Base-by-base conservation (phyloP, 2,113 vertebrate species). In the Catharus minimus region DNA sequence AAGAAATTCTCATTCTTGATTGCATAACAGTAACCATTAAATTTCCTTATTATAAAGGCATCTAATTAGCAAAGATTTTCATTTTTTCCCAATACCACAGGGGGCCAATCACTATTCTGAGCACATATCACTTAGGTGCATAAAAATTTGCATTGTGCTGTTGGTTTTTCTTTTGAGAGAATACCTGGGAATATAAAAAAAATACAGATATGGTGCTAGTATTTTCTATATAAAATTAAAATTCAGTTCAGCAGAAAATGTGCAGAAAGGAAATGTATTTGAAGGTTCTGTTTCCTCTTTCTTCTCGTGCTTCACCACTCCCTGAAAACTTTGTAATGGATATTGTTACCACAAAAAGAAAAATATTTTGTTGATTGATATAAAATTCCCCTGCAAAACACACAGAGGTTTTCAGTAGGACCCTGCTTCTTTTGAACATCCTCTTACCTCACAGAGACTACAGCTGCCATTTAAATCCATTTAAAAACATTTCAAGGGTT, bases 31-130 rank as follows among this genome's bases (percentile, higher is more conserved):
- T 91, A 97, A 96, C 94, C 79, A 95, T 96, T 97, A 96, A 81
- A 92, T 95, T 96, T 97, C 78, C 93, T 95, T 96, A 94, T 96
- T 96, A 96, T 91, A 91, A 97, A 96, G 85, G 74, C 91, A 52
- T 72, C 94, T 97, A 97, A 98, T 98, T 98, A 98, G 92, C 93
- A 97, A 97, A 96, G 94, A 97, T 97, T 96, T 97, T 96, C 94
- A 94, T 97, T 96, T 96, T 95, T 90, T 90, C 80, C 60, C 47
- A 73, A 82, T 95, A 87, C 95, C 95, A 94, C 57, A 91, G 82
- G 92, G 87, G 77, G 64, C 64, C 95, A 88, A 96, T 97, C 94
- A 58, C 93, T 96, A 97, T 97, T 97, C 97, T 94, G 95, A 97
- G 94, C 97, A 97, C 95, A 97, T 94, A 94, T 94, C 85, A 95